Percentiles rank a stretch among this genome's conserved stretches.
phyloP scores from a whole-genome alignment of 2,797 vertebrate species.

The Iguana delicatissima region DNA sequence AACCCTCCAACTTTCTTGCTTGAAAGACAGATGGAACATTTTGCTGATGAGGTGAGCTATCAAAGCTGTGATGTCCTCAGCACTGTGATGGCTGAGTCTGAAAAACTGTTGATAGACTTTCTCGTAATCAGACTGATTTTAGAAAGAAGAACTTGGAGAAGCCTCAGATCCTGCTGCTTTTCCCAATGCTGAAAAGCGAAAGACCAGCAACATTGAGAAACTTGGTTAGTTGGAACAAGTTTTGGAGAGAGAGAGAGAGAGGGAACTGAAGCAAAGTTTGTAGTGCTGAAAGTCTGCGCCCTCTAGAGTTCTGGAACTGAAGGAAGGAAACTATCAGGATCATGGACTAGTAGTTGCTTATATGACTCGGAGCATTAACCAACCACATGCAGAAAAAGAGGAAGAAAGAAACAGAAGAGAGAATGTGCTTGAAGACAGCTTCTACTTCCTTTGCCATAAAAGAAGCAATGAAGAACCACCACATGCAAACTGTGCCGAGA shows the following conservation, averaged over 20 bases:
- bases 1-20: conserved; percentile 43
- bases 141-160: accelerated
- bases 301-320: conserved; percentile 42
- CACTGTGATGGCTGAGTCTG: neutral
- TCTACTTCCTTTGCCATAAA: conserved; percentile 11
- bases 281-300: conserved; percentile 29
- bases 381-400: neutral
- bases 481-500: neutral
- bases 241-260: conserved; percentile 1
- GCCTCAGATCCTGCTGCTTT: conserved; percentile 28
- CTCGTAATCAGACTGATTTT: neutral
- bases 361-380: conserved; percentile 14
- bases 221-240: neutral
- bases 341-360: neutral
- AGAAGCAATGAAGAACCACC: neutral
- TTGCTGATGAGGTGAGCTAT: neutral
- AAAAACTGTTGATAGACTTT: conserved; percentile 16
- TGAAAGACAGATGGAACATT: conserved; percentile 33
- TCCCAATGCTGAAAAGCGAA: neutral
- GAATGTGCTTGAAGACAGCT: conserved; percentile 21
- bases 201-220: neutral
- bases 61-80: conserved; percentile 24
- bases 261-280: neutral
- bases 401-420: conserved; percentile 19
- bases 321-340: neutral